phyloP scores from a whole-genome alignment of 37 sponge, comb jelly and placozoan genomes.

The Geodia barretti region DNA sequence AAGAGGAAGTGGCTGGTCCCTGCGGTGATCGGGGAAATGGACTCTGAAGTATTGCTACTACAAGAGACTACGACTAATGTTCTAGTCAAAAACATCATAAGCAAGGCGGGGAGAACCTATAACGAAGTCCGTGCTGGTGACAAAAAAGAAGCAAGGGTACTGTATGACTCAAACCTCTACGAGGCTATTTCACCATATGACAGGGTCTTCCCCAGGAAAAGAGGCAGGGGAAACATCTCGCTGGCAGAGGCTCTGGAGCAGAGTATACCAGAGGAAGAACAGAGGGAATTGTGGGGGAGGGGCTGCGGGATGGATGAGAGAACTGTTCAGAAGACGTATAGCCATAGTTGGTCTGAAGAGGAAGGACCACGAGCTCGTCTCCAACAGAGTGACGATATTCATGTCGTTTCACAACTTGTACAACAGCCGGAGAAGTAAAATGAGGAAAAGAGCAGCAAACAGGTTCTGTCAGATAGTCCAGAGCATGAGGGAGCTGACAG shows the following conservation, averaged over 20 bases:
- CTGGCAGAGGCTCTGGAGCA: not conserved
- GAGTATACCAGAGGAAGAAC: not conserved
- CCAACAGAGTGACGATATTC: not conserved
- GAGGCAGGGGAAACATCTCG: not conserved
- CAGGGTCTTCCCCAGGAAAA: not conserved
- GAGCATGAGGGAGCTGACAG: not conserved
- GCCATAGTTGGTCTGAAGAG: not conserved
- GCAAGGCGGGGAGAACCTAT: not conserved
- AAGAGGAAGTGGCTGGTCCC: not conserved
- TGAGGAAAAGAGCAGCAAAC: not conserved
- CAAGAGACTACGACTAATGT: not conserved
- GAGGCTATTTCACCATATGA: not conserved
- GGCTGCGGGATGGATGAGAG: not conserved
- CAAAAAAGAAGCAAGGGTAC: not conserved
- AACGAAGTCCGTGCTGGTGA: not conserved
- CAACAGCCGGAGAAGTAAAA: not conserved
- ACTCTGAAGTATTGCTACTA: slow-evolving; percentile 4
- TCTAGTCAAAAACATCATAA: not conserved
- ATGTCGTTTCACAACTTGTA: slow-evolving; percentile 3
- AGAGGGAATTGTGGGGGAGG: not conserved
- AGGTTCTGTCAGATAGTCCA: not conserved
- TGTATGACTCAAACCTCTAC: not conserved
- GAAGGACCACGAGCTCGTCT: not conserved
- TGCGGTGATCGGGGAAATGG: not conserved
- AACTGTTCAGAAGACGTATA: not conserved